Evolutionary conservation across 2,113 vertebrate genomes (phyloP).

Genomic region (Erpornis zantholeuca): DNA sequence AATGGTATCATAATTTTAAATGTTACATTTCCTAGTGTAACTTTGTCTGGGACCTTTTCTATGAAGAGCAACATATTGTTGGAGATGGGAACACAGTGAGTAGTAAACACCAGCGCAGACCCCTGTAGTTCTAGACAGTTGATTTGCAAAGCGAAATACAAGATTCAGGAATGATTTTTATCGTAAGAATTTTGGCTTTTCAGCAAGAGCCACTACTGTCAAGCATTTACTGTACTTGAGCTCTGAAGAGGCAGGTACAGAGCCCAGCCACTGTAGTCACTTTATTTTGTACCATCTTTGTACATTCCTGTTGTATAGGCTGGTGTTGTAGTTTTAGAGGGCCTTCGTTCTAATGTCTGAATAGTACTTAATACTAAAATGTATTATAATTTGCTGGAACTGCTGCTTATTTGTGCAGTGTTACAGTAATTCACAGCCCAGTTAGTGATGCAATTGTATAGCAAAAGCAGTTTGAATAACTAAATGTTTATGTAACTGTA

Average conservation of each 20-base stretch:
- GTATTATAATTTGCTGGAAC: slow-evolving; percentile 67
- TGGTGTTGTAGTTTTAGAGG: slow-evolving; percentile 55
- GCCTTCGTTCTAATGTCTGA: slow-evolving; percentile 75
- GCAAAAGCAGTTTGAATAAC: slow-evolving; percentile 68
- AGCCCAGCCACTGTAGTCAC: slow-evolving; percentile 71
- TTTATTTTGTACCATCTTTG: slow-evolving; percentile 75
- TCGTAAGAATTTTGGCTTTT: slow-evolving; percentile 1
- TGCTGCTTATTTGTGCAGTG: slow-evolving; percentile 76
- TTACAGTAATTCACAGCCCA: slow-evolving; percentile 72
- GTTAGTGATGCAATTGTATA: slow-evolving; percentile 64
- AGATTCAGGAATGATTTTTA: not conserved
- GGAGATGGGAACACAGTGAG: not conserved
- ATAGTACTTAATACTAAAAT: slow-evolving; percentile 74
- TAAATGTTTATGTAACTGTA: slow-evolving; percentile 71
- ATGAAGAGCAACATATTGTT: not conserved
- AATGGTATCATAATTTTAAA: slow-evolving; percentile 12
- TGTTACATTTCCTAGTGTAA: slow-evolving; percentile 15
- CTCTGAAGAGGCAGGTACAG: slow-evolving; percentile 37
- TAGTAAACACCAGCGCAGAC: slow-evolving; percentile 13
- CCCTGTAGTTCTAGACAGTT: not conserved
- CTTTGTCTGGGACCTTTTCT: slow-evolving; percentile 16
- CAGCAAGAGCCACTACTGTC: not conserved
- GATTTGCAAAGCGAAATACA: not conserved
- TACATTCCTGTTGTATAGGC: slow-evolving; percentile 81
- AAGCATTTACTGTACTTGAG: slow-evolving; percentile 44